phyloP scores from a whole-genome alignment of 1,140 invertebrate genomes.

The Papilio aristodemus region DNA sequence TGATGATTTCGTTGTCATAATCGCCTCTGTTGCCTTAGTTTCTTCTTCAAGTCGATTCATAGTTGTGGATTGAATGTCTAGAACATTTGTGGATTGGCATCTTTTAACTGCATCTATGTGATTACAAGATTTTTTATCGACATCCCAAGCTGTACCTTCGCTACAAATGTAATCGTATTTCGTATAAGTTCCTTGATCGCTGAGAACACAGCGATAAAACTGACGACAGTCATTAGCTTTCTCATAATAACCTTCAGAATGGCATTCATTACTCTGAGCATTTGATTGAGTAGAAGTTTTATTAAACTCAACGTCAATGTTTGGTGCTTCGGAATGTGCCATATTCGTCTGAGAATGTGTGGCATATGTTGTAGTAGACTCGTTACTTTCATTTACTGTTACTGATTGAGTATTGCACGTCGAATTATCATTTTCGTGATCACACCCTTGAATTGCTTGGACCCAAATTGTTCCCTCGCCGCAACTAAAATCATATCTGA shows the following conservation, averaged over 20 bases:
- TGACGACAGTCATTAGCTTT: too few species aligned
- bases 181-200: too few species aligned
- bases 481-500: slow-evolving; percentile 86
- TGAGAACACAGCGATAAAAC: too few species aligned
- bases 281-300: too few species aligned
- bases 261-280: too few species aligned
- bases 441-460: slow-evolving; percentile 84
- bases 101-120: too few species aligned
- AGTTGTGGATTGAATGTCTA: slow-evolving; percentile 36
- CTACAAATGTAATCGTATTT: too few species aligned
- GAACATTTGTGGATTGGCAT: too few species aligned
- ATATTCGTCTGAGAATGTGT: background rate
- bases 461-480: slow-evolving; percentile 89
- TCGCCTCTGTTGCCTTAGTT: slow-evolving; percentile 39
- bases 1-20: slow-evolving; percentile 32
- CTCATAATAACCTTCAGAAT: too few species aligned
- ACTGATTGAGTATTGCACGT: slow-evolving; percentile 48
- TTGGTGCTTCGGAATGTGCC: slow-evolving; percentile 1
- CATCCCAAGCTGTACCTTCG: too few species aligned
- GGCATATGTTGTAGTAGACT: slow-evolving; percentile 29
- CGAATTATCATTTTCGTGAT: slow-evolving; percentile 82
- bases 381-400: slow-evolving; percentile 40
- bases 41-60: slow-evolving; percentile 43
- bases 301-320: background rate
- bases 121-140: too few species aligned